phyloP scores from a whole-genome alignment of 2,113 vertebrate species.

The Alligator mississippiensis region DNA sequence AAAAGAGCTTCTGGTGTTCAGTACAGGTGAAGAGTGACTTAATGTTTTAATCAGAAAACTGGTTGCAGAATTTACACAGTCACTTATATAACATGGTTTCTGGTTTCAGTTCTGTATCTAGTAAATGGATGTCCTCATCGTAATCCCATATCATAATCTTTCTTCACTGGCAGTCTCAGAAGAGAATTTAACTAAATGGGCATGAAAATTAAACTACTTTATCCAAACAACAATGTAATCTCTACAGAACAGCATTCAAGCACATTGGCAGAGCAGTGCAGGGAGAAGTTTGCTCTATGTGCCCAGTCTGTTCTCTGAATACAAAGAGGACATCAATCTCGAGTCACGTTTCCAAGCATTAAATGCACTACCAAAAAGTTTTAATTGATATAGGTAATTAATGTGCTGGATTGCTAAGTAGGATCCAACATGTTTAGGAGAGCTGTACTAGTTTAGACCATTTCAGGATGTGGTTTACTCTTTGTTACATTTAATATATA shows the following conservation, averaged over 20 bases:
- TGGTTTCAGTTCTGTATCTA: neutral
- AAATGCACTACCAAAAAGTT: neutral
- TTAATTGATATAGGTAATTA: neutral
- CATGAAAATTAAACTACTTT: neutral
- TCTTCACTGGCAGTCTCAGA: neutral
- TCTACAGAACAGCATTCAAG: neutral
- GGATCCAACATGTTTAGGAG: neutral
- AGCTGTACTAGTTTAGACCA: neutral
- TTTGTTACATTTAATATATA: constrained; percentile 35
- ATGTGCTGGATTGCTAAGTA: neutral
- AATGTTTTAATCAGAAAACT: neutral
- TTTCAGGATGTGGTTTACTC: neutral
- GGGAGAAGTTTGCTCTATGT: neutral
- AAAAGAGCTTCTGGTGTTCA: too few relatives aligned
- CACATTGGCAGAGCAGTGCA: neutral
- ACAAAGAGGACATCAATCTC: neutral
- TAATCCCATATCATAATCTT: neutral
- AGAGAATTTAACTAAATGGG: neutral
- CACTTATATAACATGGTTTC: neutral
- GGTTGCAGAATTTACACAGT: neutral
- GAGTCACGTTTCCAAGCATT: neutral
- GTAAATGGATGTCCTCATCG: neutral
- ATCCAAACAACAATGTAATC: neutral
- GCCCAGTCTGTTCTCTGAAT: neutral
- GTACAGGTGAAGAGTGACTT: neutral